Evolutionary conservation across 2,888 invertebrate species (phyloP).

Genomic region (Dynastes maya): DNA sequence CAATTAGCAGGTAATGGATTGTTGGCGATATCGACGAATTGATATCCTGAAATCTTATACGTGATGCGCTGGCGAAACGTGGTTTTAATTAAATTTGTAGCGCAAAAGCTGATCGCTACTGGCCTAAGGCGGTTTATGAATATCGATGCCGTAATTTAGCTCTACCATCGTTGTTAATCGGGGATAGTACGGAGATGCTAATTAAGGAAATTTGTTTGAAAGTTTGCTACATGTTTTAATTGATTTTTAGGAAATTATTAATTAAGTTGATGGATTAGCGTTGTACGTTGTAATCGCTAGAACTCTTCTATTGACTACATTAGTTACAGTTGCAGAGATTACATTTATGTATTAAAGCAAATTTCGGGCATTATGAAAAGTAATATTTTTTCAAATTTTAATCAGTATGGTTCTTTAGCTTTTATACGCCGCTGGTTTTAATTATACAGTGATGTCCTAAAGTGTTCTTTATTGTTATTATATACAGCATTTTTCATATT

Average conservation of each 20-base stretch:
- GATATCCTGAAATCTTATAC: slow-evolving; percentile 33
- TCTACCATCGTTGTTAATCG: slow-evolving; percentile 11
- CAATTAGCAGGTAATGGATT: slow-evolving; percentile 24
- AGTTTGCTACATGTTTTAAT: not conserved
- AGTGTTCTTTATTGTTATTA: too few species aligned
- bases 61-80: slow-evolving; percentile 15
- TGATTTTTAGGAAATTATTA: not conserved
- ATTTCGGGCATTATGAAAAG: too few species aligned
- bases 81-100: slow-evolving; percentile 46
- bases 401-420: too few species aligned
- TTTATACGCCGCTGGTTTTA: too few species aligned
- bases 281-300: not conserved
- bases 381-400: too few species aligned
- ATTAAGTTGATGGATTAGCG: not conserved
- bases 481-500: too few species aligned
- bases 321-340: too few species aligned
- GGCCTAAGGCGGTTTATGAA: slow-evolving; percentile 23
- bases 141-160: slow-evolving; percentile 20
- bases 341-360: too few species aligned
- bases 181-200: slow-evolving; percentile 9
- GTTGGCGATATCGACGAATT: slow-evolving; percentile 26
- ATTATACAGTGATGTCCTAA: not conserved
- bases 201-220: slow-evolving; percentile 17
- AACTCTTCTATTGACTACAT: too few species aligned
- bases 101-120: slow-evolving; percentile 18